Percentiles rank a stretch among this genome's conserved stretches.
These are phyloP conservation scores for Azemiops feae DNA, from an alignment of 2,113 vertebrate species.

Conservation along the genomic window DNA sequence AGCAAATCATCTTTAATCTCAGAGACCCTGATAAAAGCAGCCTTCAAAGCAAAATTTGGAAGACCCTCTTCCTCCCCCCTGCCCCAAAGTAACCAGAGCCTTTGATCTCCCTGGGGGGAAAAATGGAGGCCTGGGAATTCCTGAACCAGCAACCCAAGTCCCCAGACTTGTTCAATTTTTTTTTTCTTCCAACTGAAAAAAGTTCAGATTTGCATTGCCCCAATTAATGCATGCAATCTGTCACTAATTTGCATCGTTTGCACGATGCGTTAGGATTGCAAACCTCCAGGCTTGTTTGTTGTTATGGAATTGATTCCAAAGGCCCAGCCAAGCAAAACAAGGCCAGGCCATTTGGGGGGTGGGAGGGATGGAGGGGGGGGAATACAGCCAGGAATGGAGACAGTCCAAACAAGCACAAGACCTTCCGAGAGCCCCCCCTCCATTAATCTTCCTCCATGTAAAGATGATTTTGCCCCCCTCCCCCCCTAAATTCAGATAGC, in stretches of 20 bases:
- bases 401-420: neutral
- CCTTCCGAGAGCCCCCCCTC: neutral
- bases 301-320: neutral
- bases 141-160: neutral
- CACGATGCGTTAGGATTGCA: neutral
- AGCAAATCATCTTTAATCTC: neutral
- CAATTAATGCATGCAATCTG: neutral
- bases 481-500: rapidly evolving
- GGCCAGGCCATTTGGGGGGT: neutral
- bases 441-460: neutral
- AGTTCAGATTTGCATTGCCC: neutral
- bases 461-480: neutral
- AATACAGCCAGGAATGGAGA: neutral
- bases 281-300: neutral
- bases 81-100: neutral
- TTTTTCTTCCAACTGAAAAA: neutral
- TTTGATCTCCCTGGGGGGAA: neutral
- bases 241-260: neutral
- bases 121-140: neutral
- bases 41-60: neutral
- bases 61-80: neutral
- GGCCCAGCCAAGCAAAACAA: neutral
- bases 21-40: neutral
- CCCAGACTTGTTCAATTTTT: too few relatives aligned
- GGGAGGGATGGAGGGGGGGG: too few relatives aligned